Conservation (phyloP, 2,888 invertebrate species). For the Pseudolycoriella hygida region DNA sequence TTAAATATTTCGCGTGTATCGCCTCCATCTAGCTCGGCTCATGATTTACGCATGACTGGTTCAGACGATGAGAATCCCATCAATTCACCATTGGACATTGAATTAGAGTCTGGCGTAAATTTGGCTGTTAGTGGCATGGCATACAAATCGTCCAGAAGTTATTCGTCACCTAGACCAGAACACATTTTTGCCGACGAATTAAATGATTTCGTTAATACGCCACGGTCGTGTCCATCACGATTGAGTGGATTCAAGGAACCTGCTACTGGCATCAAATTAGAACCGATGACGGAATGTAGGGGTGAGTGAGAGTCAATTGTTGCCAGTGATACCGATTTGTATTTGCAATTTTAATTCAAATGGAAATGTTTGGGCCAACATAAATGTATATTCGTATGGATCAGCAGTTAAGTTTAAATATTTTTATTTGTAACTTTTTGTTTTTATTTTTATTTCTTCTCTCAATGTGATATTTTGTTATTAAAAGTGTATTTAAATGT, state of each 20-base stretch:
- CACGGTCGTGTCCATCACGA: constrained; percentile 16
- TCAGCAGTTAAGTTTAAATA: no score
- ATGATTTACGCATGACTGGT: constrained; percentile 30
- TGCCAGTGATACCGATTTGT: no score
- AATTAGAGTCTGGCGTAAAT: constrained; percentile 37
- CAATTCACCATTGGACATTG: constrained; percentile 39
- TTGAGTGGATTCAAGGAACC: constrained; percentile 28
- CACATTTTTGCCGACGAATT: constrained; percentile 50
- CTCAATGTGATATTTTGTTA: no score
- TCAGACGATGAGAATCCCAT: constrained; percentile 38
- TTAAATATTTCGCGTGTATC: constrained; percentile 18
- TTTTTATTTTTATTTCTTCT: no score
- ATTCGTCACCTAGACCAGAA: constrained; percentile 31
- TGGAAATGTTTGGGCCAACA: no score
- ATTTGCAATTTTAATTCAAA: no score
- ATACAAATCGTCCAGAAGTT: constrained; percentile 33
- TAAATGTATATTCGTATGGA: no score
- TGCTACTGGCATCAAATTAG: constrained; percentile 49
- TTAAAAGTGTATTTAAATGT: no score
- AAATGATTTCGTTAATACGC: constrained; percentile 28
- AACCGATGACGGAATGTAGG: constrained; percentile 45
- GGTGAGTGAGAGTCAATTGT: constrained; percentile 33
- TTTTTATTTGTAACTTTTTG: no score
- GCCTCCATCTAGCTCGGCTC: constrained; percentile 30
- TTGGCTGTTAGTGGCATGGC: constrained; percentile 37